A percentile compares a stretch with the other conserved stretches of the same genome.
Conservation (phyloP, 2,888 invertebrate species). For the Eueremaeus valkanovi region DNA sequence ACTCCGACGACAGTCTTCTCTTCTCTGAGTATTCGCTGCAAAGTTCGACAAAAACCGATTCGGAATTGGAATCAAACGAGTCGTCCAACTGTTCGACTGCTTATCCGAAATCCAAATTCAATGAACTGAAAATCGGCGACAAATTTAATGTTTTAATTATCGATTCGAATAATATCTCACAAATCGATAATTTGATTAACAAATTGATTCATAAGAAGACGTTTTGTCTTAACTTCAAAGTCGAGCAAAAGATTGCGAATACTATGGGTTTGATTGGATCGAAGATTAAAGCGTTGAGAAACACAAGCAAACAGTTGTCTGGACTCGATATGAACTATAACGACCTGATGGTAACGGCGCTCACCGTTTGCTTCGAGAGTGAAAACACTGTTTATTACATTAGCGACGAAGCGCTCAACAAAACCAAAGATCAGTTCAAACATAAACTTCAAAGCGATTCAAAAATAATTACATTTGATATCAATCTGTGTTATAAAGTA, state of each 20-base stretch:
- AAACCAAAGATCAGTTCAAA: neutral
- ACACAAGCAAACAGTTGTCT: neutral
- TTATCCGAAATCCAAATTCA: neutral
- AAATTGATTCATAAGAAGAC: neutral
- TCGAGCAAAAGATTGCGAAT: neutral
- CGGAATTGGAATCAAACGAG: too few species aligned
- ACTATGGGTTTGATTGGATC: neutral
- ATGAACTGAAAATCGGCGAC: neutral
- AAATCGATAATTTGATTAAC: neutral
- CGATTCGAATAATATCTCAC: neutral
- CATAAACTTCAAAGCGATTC: neutral
- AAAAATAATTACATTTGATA: constrained; percentile 14
- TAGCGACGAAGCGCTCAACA: neutral
- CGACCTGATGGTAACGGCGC: neutral
- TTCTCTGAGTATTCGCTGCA: neutral
- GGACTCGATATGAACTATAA: neutral
- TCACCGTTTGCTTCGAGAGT: neutral
- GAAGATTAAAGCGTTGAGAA: neutral
- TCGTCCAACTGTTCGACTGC: neutral
- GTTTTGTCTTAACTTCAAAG: neutral
- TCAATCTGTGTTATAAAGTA: constrained; percentile 11
- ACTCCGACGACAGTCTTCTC: neutral
- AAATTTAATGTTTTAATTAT: neutral
- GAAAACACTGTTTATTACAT: constrained; percentile 15
- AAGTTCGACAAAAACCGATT: neutral